These are phyloP conservation scores for Triops cancriformis DNA, from an alignment of 1,140 invertebrate species.

Conservation along the genomic window DNA sequence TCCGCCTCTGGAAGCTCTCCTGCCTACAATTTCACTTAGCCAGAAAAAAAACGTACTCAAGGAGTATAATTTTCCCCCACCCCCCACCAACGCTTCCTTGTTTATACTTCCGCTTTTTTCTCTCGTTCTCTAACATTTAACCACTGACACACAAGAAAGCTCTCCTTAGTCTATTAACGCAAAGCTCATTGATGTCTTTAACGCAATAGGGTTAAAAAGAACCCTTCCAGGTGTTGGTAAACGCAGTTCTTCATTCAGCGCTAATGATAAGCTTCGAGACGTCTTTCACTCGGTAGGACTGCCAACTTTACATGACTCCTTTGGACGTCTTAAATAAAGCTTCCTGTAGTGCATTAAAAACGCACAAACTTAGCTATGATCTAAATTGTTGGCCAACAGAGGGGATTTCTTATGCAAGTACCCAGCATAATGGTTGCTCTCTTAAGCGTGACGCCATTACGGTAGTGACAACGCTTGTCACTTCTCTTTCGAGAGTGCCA, in stretches of 20 bases:
- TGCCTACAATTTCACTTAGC: neutral
- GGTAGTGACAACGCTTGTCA: constrained; percentile 8
- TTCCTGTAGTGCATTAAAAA: too few relatives aligned
- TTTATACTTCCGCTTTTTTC: neutral
- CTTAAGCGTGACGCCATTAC: neutral
- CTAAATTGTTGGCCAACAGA: neutral
- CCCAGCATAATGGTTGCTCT: neutral
- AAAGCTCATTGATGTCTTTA: neutral
- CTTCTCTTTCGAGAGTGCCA: constrained; percentile 2
- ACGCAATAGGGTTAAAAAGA: neutral
- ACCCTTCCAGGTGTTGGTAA: neutral
- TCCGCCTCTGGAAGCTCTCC: neutral
- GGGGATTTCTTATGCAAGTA: neutral
- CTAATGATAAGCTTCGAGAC: neutral
- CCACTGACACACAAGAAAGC: neutral
- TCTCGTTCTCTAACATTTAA: neutral
- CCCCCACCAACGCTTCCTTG: neutral
- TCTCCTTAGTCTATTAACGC: neutral
- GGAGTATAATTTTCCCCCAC: neutral
- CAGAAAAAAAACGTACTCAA: neutral
- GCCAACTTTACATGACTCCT: too few relatives aligned
- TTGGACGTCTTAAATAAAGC: too few relatives aligned
- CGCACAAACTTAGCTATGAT: too few relatives aligned
- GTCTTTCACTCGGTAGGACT: too few relatives aligned
- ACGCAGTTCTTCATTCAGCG: neutral